A percentile compares a stretch with the other conserved stretches of the same genome.
phyloP scores from a whole-genome alignment of 2,888 invertebrate species.

The Protodeltote pygarga region DNA sequence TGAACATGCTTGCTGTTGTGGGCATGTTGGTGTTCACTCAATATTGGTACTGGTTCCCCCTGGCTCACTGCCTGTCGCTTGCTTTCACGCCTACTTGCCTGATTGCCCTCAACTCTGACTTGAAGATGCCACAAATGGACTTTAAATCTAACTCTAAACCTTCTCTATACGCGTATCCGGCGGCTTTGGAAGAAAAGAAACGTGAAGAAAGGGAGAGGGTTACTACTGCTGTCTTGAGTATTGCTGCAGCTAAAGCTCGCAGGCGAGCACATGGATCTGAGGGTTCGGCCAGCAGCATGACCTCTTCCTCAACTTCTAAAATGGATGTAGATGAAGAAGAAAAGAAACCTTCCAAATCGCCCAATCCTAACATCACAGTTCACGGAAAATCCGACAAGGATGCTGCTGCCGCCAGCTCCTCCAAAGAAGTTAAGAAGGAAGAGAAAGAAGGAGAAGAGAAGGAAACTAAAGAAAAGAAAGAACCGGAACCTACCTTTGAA shows the following conservation, averaged over 20 bases:
- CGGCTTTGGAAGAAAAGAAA: conserved; percentile 99
- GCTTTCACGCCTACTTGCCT: conserved; percentile 98
- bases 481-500: conserved; percentile 97
- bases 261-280: conserved; percentile 92
- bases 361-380: conserved; percentile 82
- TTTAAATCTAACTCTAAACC: conserved; percentile 97
- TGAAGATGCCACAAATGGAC: conserved; percentile 97
- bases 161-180: conserved; percentile 98
- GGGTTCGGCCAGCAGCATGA: conserved; percentile 86
- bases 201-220: conserved; percentile 99
- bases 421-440: conserved; percentile 83
- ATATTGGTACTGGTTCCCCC: conserved; percentile 99
- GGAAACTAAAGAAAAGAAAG: conserved; percentile 88
- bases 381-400: conserved; percentile 83
- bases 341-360: conserved; percentile 81
- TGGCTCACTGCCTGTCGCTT: conserved; percentile 97
- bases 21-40: conserved; percentile 99
- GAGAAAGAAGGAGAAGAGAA: conserved; percentile 81
- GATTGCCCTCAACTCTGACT: conserved; percentile 96
- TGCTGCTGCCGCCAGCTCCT: conserved; percentile 61
- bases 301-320: conserved; percentile 89
- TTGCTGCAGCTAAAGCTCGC: conserved; percentile 95
- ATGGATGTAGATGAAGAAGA: conserved; percentile 95
- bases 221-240: conserved; percentile 98
- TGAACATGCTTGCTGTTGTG: conserved; percentile 98